These are phyloP conservation scores for Aurelia sp. DNA, from an alignment of 30 jellyfish, hydroid and myxozoan genomes.

Conservation along the genomic window DNA sequence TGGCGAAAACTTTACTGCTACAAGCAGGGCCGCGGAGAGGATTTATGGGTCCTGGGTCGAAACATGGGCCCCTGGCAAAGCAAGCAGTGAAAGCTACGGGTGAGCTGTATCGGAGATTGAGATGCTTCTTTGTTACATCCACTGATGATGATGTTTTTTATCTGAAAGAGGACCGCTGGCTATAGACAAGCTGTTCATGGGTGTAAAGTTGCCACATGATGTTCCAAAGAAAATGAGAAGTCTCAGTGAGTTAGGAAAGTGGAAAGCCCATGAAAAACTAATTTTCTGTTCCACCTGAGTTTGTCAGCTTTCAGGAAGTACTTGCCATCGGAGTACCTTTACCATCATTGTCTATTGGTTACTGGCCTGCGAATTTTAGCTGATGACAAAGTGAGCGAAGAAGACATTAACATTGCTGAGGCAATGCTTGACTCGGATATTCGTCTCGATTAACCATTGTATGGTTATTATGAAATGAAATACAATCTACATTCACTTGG, in stretches of 20 bases:
- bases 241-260: conserved; percentile 24
- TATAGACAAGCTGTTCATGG: conserved; percentile 7
- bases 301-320: conserved; percentile 1
- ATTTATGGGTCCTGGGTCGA: too few relatives aligned
- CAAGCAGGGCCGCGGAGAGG: too few relatives aligned
- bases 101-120: conserved; percentile 1
- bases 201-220: conserved; percentile 9
- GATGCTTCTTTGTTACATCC: not conserved
- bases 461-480: conserved; percentile 14
- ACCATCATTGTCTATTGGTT: conserved; percentile 11
- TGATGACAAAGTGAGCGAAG: not conserved
- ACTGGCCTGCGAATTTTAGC: conserved; percentile 18
- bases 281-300: conserved; percentile 22
- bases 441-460: conserved; percentile 14
- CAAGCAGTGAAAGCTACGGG: too few relatives aligned
- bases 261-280: conserved; percentile 24
- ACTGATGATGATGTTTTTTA: conserved; percentile 2
- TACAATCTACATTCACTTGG: conserved; percentile 8
- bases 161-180: not conserved
- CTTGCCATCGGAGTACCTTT: conserved; percentile 21
- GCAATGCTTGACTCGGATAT: conserved; percentile 17
- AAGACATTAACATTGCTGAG: conserved; percentile 3
- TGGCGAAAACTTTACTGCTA: too few relatives aligned
- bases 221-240: not conserved
- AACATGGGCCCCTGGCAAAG: too few relatives aligned